Base-by-base conservation (phyloP, 1,140 invertebrate genomes). In the Megalopta genalis region DNA sequence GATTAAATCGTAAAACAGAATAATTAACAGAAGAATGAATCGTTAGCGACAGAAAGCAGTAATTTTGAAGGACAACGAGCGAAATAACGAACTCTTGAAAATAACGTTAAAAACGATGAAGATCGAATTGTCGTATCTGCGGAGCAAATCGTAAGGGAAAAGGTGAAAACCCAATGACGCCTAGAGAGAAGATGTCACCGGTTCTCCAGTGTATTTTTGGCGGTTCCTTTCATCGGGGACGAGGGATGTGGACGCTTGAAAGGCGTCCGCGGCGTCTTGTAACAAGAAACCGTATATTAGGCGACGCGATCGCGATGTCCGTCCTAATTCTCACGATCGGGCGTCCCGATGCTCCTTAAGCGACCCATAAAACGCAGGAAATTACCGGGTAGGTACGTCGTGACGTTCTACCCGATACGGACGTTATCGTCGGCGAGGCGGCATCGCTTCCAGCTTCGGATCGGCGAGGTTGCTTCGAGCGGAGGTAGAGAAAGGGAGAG, bases 311-410 rank as follows among this genome's bases (percentile, higher is more conserved):
- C 80, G 66, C 86, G 86, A 86, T 87, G 84, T 84, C 83, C 88
- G 86, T 84, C 88, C 90, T 92, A 92, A 92, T 92, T 92, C 89
- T 86, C 85, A 86, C 76, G 77, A 77, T 80, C 85, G 86, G 87
- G 89, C 88, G 88, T 85, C 78, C 66, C 84, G 86, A 82, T 84
- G 76, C 87, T 86, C 86, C 84, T 88, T 88, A 88, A 89, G 89
- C 87, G 85, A 76, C 73, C 87, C 88, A 90, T 92, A 91, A 91
- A 92, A 91, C 86, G 85, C 91, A 90, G 91, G 91, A 92, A 92
- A 92, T 92, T 92, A 92, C 90, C 87, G 79, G 82, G 86, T 86
- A 88, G 86, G 59, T 84, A 72, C 87, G 85, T 78, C 89, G 84
- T 82, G 81, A 77, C 81, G 80, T 76, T 85, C 81, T 70, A 84